phyloP scores from a whole-genome alignment of 2,797 vertebrate genomes.

The Coranthus polyacanthus region DNA sequence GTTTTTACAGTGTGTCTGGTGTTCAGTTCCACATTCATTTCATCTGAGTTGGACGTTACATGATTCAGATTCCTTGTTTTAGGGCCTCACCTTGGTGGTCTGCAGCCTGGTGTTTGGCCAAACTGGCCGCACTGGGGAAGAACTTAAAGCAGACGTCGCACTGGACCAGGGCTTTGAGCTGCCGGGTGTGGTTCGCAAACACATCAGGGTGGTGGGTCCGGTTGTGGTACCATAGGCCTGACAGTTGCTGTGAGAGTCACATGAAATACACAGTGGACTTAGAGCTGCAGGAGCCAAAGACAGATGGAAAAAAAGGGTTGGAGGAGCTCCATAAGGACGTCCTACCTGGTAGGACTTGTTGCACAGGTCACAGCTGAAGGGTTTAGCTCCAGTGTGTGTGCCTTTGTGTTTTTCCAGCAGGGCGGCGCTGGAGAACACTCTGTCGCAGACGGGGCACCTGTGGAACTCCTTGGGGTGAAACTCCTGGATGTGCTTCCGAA shows the following conservation, averaged over 20 bases:
- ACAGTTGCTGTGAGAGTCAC: conserved; percentile 86
- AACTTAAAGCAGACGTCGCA: conserved; percentile 90
- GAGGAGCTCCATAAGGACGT: rapidly evolving
- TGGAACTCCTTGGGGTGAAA: conserved; percentile 90
- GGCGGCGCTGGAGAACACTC: conserved; percentile 86
- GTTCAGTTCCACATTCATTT: no score
- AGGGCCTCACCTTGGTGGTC: conserved; percentile 88
- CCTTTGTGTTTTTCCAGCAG: conserved; percentile 89
- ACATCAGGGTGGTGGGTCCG: conserved; percentile 90
- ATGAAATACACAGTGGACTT: background rate
- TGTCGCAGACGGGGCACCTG: conserved; percentile 88
- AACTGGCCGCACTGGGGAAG: conserved; percentile 83
- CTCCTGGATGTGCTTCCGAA: conserved; percentile 88
- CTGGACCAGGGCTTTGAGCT: conserved; percentile 85
- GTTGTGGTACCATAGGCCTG: conserved; percentile 95
- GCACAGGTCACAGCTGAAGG: conserved; percentile 91
- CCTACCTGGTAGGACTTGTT: conserved; percentile 93
- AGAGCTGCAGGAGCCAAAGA: no score
- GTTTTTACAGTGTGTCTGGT: no score
- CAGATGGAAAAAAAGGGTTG: no score
- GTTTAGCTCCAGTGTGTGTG: conserved; percentile 87
- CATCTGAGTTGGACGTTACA: no score
- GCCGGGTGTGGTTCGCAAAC: conserved; percentile 87
- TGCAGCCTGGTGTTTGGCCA: conserved; percentile 86
- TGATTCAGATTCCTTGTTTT: no score